Conservation (phyloP, 92 coral and sea anemone genomes). For the Galaxea fascicularis region DNA sequence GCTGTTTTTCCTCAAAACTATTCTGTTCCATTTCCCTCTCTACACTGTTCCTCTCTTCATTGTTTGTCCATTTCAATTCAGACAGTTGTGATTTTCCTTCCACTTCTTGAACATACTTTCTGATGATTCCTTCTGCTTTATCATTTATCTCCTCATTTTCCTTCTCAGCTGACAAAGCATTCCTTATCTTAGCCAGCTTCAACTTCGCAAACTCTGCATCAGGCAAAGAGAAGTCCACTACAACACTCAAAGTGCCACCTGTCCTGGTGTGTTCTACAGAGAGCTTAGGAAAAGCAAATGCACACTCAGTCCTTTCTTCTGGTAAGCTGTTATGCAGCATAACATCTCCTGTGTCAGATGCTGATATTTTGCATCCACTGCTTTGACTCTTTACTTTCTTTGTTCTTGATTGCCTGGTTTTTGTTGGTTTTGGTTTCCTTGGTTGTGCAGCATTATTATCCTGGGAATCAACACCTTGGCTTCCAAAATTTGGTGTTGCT, state of each 20-base stretch:
- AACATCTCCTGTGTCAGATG: background rate
- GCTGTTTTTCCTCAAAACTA: background rate
- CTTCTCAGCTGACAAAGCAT: conserved; percentile 27
- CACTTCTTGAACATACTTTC: background rate
- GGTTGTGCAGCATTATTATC: background rate
- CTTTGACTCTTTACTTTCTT: background rate
- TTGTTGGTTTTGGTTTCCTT: conserved; percentile 21
- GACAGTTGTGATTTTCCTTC: background rate
- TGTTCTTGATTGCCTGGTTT: background rate
- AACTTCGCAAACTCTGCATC: conserved; percentile 86
- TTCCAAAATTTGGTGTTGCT: conserved; percentile 31
- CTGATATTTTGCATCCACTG: background rate
- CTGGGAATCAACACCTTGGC: conserved; percentile 5
- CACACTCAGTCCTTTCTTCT: background rate
- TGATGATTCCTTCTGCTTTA: background rate
- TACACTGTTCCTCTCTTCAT: background rate
- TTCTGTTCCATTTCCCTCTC: background rate
- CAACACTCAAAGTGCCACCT: conserved; percentile 69
- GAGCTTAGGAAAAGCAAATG: conserved; percentile 73
- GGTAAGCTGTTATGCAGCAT: background rate
- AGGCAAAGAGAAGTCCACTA: conserved; percentile 84
- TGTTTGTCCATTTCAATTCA: background rate
- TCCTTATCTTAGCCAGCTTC: conserved; percentile 81
- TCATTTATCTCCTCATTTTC: background rate
- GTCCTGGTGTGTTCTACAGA: conserved; percentile 45